Percentiles rank a stretch among this genome's conserved stretches.
Evolutionary conservation across 2,888 invertebrate species (phyloP).

Genomic region (Merodon equestris): DNA sequence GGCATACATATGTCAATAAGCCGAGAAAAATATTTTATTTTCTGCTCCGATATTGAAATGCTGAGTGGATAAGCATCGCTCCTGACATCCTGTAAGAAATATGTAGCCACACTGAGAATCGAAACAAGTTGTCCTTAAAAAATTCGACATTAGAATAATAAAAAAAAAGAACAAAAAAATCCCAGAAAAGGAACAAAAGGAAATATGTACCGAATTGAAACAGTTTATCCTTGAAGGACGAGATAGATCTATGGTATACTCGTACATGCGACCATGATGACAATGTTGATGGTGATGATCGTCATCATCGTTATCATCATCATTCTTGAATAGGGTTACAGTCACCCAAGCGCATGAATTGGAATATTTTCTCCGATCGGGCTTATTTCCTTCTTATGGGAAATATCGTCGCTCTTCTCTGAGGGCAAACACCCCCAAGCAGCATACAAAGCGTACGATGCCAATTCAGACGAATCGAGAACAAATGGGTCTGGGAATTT

Average conservation of each 20-base stretch:
- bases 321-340: slow-evolving; percentile 38
- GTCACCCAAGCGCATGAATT: slow-evolving; percentile 52
- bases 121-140: neutral
- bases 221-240: slow-evolving; percentile 34
- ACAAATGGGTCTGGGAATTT: slow-evolving; percentile 36
- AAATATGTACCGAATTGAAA: slow-evolving; percentile 51
- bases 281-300: slow-evolving; percentile 24
- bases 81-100: slow-evolving; percentile 49
- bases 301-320: slow-evolving; percentile 15
- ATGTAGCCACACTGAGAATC: neutral
- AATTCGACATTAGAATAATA: neutral
- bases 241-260: slow-evolving; percentile 12
- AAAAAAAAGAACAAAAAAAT: slow-evolving; percentile 1
- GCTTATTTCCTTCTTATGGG: slow-evolving; percentile 28
- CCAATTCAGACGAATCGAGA: slow-evolving; percentile 55
- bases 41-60: slow-evolving; percentile 51
- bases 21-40: slow-evolving; percentile 47
- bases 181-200: slow-evolving; percentile 6
- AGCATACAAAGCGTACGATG: slow-evolving; percentile 10
- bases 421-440: neutral
- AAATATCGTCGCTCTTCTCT: neutral
- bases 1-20: slow-evolving; percentile 47
- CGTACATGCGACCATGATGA: slow-evolving; percentile 36
- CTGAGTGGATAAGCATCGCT: slow-evolving; percentile 49
- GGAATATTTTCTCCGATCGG: slow-evolving; percentile 47